These are phyloP conservation scores for Rhynchomys soricoides DNA, from an alignment of 2,113 vertebrate genomes.

Conservation along the genomic window DNA sequence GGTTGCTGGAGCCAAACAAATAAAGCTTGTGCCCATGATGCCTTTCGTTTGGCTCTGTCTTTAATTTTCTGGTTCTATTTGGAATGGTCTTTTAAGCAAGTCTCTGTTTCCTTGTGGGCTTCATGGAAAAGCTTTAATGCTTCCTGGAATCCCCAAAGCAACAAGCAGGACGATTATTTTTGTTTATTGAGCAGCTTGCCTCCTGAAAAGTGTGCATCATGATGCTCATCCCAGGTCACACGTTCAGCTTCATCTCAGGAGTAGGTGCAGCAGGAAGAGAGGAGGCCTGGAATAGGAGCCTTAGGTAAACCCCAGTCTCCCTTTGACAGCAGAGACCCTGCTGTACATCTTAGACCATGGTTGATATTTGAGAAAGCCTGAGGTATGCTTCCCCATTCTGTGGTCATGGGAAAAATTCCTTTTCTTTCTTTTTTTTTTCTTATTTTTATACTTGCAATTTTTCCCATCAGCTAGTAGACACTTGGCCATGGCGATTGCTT, in stretches of 20 bases:
- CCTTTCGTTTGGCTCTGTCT: background rate
- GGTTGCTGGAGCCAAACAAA: background rate
- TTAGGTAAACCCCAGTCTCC: background rate
- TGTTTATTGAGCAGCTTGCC: background rate
- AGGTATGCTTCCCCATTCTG: constrained; percentile 69
- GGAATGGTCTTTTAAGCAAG: background rate
- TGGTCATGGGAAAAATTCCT: constrained; percentile 55
- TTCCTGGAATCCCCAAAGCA: constrained; percentile 10
- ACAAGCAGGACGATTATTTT: background rate
- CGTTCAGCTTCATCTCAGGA: background rate
- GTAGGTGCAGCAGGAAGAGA: background rate
- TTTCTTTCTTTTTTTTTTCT: constrained; percentile 20
- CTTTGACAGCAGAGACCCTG: background rate
- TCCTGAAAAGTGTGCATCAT: background rate
- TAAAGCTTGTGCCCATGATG: background rate
- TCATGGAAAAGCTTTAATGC: background rate
- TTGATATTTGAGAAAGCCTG: constrained; percentile 62
- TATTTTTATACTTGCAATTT: constrained; percentile 73
- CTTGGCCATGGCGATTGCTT: constrained; percentile 86
- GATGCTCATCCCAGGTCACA: background rate
- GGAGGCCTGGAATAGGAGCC: background rate
- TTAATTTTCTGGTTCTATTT: background rate
- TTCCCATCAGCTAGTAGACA: constrained; percentile 81
- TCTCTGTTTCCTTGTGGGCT: background rate
- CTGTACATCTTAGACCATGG: constrained; percentile 6